Base-by-base conservation (phyloP, 2,797 vertebrate species). In the Eulemur coronatus region DNA sequence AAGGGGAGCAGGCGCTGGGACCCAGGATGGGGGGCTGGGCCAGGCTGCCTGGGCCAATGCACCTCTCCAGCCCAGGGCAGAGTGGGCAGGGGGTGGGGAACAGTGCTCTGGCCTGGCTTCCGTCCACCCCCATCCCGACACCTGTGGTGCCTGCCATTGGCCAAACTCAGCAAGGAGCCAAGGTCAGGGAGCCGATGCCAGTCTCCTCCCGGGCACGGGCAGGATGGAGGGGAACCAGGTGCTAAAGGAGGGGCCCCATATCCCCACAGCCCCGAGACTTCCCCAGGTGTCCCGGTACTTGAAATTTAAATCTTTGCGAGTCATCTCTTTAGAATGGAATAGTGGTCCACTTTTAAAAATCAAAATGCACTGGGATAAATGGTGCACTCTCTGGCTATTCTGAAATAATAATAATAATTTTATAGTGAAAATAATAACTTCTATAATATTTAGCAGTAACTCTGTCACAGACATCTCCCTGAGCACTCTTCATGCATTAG, bases 401-500 rank as follows among this genome's bases (percentile, higher is more conserved):
- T 17, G 5, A 13, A 35, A 35, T 11, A 73, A 41, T 2, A 4
- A 26, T 0, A 2, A 8, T 5, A 43, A 43, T 15, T 26, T 50
- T 20, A 8, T 28, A 1, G 38, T 7, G 50, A 26, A 67, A 28
- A 85, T 11, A 10, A 6, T 38, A n/a, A 1, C 4, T 9, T 80
- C 17, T 7, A 28, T 59, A 59, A 59, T 4, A 6, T 2, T 4
- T 0, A 17, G 63, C 2, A 28, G 9, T 1, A 2, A 5, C 52
- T 12, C 22, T 1, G 18, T 1, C 11, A 13, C 17, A 7, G 35
- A 24, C 50, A 0, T 48, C 0, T 2, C 48, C 41, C 17, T n/a
- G 18, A 0, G 13, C 3, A 38, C n/a, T 22, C 28, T 67, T 5
- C 20, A 0, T 0, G 3, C 12, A 6, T 8, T 1, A n/a, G 38